Evolutionary conservation across 2,113 vertebrate species (phyloP).

Genomic region (Scophthalmus maximus): DNA sequence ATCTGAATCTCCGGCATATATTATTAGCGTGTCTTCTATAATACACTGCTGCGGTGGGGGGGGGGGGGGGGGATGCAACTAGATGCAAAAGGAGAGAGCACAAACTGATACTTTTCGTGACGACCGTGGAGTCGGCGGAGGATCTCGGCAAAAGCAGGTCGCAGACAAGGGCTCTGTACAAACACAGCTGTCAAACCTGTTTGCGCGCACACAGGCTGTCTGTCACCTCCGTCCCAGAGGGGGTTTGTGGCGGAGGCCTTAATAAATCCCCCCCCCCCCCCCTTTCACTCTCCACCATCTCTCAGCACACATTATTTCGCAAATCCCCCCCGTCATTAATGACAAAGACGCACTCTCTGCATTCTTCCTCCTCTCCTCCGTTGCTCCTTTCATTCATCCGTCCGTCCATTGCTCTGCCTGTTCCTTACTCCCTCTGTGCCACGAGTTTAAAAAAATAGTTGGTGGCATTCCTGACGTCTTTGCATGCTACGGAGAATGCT

Average conservation of each 20-base stretch:
- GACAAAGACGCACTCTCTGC: conserved; percentile 61
- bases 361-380: conserved; percentile 52
- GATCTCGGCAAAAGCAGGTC: conserved; percentile 64
- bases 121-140: not conserved
- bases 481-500: conserved; percentile 11
- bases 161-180: conserved; percentile 74
- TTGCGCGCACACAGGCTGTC: conserved; percentile 43
- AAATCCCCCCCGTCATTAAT: conserved; percentile 66
- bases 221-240: conserved; percentile 49
- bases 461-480: conserved; percentile 29
- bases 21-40: conserved; percentile 32
- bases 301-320: conserved; percentile 76
- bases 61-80: too few relatives aligned
- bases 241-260: conserved; percentile 52
- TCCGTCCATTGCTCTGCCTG: not conserved
- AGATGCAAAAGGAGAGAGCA: conserved; percentile 27
- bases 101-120: conserved; percentile 40
- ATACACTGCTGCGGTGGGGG: not conserved
- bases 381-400: conserved; percentile 22
- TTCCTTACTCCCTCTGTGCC: conserved; percentile 16
- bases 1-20: conserved; percentile 35
- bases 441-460: conserved; percentile 29
- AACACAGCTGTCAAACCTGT: conserved; percentile 77
- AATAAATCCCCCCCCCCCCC: conserved; percentile 63
- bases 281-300: conserved; percentile 59